Evolutionary conservation across 2,797 vertebrate species (phyloP).

Genomic region (Hypotaenidia okinawae): DNA sequence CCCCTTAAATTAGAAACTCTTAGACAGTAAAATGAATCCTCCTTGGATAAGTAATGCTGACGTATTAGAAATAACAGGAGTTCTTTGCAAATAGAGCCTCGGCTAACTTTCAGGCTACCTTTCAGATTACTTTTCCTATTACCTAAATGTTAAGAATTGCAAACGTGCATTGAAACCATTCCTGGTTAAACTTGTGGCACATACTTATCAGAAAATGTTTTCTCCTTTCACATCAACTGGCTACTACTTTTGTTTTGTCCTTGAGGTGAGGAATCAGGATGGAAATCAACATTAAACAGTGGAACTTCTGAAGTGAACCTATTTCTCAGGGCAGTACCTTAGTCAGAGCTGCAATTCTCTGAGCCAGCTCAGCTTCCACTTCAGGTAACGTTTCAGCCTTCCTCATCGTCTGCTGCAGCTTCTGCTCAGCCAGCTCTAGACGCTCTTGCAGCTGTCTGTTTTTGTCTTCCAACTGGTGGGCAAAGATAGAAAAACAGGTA

Average conservation of each 20-base stretch:
- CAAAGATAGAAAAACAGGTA: not conserved
- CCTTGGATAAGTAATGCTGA: not conserved
- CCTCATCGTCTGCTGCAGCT: conserved; percentile 98
- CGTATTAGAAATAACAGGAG: not conserved
- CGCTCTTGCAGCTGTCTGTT: conserved; percentile 96
- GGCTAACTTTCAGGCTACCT: not conserved
- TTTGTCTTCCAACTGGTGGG: conserved; percentile 94
- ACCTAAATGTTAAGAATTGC: not conserved
- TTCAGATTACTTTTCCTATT: not conserved
- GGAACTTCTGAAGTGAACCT: not conserved
- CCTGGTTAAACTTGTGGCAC: not conserved
- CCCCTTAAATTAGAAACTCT: not conserved
- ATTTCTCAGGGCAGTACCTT: conserved; percentile 83
- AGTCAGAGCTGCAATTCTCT: conserved; percentile 97
- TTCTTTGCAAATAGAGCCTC: not conserved
- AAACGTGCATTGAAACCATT: not conserved
- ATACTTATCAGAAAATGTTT: not conserved
- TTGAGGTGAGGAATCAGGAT: not conserved
- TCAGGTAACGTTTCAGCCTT: conserved; percentile 98
- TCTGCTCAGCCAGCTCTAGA: conserved; percentile 97
- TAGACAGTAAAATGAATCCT: not conserved
- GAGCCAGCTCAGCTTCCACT: conserved; percentile 97
- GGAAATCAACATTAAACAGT: not conserved
- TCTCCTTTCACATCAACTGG: not conserved
- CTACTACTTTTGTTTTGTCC: not conserved